Percentiles rank a stretch among this genome's conserved stretches.
phyloP scores from a whole-genome alignment of 1,140 invertebrate species.

The Daktulosphaira vitifoliae region DNA sequence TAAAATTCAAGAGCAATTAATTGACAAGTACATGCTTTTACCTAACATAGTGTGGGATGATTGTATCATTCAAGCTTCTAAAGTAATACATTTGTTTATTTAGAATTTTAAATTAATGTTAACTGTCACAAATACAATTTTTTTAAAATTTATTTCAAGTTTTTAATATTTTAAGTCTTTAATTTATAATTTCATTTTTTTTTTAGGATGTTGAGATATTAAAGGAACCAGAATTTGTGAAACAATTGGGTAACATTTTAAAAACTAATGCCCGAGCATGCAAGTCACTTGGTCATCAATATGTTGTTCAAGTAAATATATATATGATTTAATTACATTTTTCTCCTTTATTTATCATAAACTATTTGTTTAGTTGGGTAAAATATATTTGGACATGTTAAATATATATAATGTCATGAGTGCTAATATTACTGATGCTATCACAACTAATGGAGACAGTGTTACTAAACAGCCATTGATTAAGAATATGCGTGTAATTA shows the following conservation, averaged over 20 bases:
- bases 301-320: constrained; percentile 68
- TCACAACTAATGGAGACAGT: constrained; percentile 85
- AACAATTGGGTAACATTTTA: constrained; percentile 93
- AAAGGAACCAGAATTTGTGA: constrained; percentile 92
- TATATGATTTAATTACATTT: constrained; percentile 23
- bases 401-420: constrained; percentile 99
- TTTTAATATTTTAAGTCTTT: constrained; percentile 20
- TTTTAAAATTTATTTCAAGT: constrained; percentile 11
- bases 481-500: constrained; percentile 96
- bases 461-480: constrained; percentile 97
- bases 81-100: constrained; percentile 45
- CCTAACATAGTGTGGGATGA: constrained; percentile 99
- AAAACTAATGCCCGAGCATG: constrained; percentile 98
- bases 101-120: constrained; percentile 24
- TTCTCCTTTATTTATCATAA: constrained; percentile 38
- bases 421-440: constrained; percentile 94
- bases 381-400: constrained; percentile 97
- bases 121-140: too few relatives aligned
- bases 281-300: constrained; percentile 91
- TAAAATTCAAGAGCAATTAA: constrained; percentile 79
- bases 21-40: constrained; percentile 94
- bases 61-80: constrained; percentile 91
- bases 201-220: constrained; percentile 85
- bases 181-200: constrained; percentile 35
- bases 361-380: constrained; percentile 79